Conservation (phyloP, 1,140 invertebrate genomes). For the Glossosoma conforme region DNA sequence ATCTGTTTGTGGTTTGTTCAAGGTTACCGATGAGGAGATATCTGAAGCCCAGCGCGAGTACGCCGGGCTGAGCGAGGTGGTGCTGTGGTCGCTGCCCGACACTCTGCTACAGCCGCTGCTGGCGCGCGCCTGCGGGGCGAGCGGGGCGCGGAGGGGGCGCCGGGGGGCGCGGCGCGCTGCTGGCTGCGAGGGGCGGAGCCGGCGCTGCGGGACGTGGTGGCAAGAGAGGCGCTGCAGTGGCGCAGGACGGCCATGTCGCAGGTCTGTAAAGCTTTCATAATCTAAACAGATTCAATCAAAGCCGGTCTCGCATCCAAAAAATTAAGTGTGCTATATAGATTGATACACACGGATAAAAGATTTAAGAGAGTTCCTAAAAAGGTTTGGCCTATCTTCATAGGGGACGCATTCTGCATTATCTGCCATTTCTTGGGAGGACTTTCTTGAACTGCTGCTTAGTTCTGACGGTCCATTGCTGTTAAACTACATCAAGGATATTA, state of each 20-base stretch:
- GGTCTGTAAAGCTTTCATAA: no score
- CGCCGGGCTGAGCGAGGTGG: slow-evolving; percentile 67
- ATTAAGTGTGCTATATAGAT: no score
- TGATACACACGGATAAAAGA: no score
- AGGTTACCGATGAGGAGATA: slow-evolving; percentile 65
- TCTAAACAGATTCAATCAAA: no score
- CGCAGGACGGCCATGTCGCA: slow-evolving; percentile 60
- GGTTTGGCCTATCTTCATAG: no score
- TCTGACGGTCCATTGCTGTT: no score
- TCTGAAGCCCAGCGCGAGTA: slow-evolving; percentile 63
- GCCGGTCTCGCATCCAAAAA: no score
- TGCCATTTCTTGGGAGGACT: no score
- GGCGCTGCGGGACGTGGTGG: slow-evolving; percentile 70
- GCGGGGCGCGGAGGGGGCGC: slow-evolving; percentile 12
- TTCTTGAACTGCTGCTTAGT: no score
- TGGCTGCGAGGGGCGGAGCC: slow-evolving; percentile 71
- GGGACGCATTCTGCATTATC: no score
- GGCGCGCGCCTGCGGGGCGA: slow-evolving; percentile 54
- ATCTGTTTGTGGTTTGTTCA: background rate
- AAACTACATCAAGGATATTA: no score
- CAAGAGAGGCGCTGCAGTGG: slow-evolving; percentile 82
- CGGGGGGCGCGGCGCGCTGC: slow-evolving; percentile 55
- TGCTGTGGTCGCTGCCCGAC: slow-evolving; percentile 72
- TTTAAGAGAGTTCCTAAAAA: slow-evolving; percentile 18
- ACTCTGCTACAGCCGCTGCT: slow-evolving; percentile 68